These are phyloP conservation scores for Agelas oroides DNA, from an alignment of 37 sponge, comb jelly and placozoan genomes.

Conservation along the genomic window DNA sequence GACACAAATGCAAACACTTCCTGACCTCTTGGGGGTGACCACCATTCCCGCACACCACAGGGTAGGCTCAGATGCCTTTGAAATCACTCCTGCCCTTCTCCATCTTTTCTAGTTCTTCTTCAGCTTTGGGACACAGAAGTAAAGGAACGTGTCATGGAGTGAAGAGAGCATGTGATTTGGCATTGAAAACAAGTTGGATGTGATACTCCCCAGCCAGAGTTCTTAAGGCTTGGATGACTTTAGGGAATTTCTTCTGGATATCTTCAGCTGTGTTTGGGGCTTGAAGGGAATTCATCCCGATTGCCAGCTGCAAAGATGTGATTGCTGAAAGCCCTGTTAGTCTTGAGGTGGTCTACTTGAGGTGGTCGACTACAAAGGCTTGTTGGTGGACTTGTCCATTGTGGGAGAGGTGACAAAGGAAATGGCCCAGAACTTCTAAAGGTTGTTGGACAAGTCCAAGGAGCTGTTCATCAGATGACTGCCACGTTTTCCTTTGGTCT, in stretches of 20 bases:
- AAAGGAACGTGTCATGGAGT: conserved; percentile 48
- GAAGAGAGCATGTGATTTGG: conserved; percentile 41
- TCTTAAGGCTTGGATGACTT: conserved; percentile 41
- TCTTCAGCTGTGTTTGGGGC: neutral
- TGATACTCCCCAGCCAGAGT: conserved; percentile 36
- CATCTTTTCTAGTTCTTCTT: conserved; percentile 35
- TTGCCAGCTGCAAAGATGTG: neutral
- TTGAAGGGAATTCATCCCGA: neutral
- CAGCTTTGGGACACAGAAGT: conserved; percentile 33
- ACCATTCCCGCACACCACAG: conserved; percentile 72
- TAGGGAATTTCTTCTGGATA: no score
- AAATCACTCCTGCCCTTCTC: conserved; percentile 52
- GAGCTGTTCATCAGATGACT: neutral
- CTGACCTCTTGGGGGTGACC: conserved; percentile 42
- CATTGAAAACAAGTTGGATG: conserved; percentile 33
- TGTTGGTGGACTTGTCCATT: neutral
- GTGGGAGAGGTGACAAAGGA: neutral
- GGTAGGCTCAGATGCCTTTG: conserved; percentile 50
- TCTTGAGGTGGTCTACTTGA: neutral
- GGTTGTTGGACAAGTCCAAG: neutral
- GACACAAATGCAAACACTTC: conserved; percentile 53
- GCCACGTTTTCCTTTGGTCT: neutral
- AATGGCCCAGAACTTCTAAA: neutral
- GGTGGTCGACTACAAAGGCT: neutral
- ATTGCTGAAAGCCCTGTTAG: neutral